phyloP scores from a whole-genome alignment of 2,797 vertebrate genomes.

The Microctenopoma lineatum region DNA sequence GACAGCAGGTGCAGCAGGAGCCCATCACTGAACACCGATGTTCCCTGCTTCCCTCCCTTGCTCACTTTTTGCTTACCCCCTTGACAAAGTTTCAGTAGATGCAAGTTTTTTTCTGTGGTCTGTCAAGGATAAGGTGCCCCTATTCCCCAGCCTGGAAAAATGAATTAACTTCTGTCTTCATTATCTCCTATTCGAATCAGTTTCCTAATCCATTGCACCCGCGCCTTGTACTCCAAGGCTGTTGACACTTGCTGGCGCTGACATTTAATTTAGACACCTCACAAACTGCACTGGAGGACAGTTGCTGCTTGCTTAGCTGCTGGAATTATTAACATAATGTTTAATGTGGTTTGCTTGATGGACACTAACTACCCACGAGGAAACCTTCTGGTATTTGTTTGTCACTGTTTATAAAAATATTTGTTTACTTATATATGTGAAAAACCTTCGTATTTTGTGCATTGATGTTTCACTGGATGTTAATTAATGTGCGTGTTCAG shows the following conservation, averaged over 20 bases:
- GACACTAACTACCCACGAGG: not conserved
- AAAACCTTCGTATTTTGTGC: not conserved
- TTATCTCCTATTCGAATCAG: constrained; percentile 86
- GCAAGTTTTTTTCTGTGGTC: constrained; percentile 25
- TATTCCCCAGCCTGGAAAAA: constrained; percentile 59
- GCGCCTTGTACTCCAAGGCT: constrained; percentile 60
- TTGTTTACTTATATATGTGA: constrained; percentile 16
- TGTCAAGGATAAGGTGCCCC: constrained; percentile 69
- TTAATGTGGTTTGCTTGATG: constrained; percentile 25
- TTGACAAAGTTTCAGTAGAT: constrained; percentile 51
- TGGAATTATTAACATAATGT: constrained; percentile 80
- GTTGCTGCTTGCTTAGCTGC: constrained; percentile 60
- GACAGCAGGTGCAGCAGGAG: not conserved
- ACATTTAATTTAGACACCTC: constrained; percentile 84
- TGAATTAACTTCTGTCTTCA: constrained; percentile 85
- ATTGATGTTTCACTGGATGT: constrained; percentile 4
- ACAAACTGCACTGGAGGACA: constrained; percentile 61
- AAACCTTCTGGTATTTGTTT: constrained; percentile 16
- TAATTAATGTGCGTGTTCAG: not conserved
- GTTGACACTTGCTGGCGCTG: constrained; percentile 75
- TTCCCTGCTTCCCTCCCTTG: constrained; percentile 2
- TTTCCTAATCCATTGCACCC: constrained; percentile 80
- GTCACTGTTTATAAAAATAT: not conserved
- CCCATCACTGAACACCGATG: constrained; percentile 20
- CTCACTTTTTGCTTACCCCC: constrained; percentile 28